Percentiles rank a stretch among this genome's conserved stretches.
Evolutionary conservation across 2,888 invertebrate species (phyloP).

Genomic region (Euproctis similis): DNA sequence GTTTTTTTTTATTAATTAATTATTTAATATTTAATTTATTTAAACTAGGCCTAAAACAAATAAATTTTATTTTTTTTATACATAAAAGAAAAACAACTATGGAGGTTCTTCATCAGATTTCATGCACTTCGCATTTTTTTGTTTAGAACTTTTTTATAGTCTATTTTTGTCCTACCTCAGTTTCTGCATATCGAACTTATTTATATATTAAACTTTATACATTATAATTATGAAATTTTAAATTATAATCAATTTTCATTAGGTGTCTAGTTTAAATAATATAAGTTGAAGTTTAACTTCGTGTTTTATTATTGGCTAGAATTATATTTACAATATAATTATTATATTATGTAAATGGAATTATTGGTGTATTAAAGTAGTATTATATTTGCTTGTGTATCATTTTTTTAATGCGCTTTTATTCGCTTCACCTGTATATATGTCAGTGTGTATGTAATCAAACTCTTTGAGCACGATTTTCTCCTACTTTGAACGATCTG

Average conservation of each 20-base stretch:
- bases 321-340: conserved; percentile 38
- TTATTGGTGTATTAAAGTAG: conserved; percentile 68
- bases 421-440: too few relatives aligned
- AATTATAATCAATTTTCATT: conserved; percentile 27
- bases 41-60: too few relatives aligned
- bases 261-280: conserved; percentile 35
- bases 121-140: too few relatives aligned
- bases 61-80: too few relatives aligned
- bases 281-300: conserved; percentile 58
- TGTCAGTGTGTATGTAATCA: too few relatives aligned
- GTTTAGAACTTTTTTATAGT: neutral
- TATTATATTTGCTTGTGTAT: conserved; percentile 35
- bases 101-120: too few relatives aligned
- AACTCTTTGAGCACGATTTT: too few relatives aligned
- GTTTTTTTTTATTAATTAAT: too few relatives aligned
- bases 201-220: conserved; percentile 8
- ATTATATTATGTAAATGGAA: conserved; percentile 60
- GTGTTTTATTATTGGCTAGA: conserved; percentile 43
- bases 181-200: conserved; percentile 49
- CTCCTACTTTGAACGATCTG: too few relatives aligned
- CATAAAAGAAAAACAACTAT: too few relatives aligned
- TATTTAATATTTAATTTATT: too few relatives aligned
- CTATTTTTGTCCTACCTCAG: conserved; percentile 29
- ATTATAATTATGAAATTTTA: conserved; percentile 16
- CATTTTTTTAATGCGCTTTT: too few relatives aligned